These are phyloP conservation scores for Orestias chungarensis DNA, from an alignment of 2,797 vertebrate species.

Conservation along the genomic window DNA sequence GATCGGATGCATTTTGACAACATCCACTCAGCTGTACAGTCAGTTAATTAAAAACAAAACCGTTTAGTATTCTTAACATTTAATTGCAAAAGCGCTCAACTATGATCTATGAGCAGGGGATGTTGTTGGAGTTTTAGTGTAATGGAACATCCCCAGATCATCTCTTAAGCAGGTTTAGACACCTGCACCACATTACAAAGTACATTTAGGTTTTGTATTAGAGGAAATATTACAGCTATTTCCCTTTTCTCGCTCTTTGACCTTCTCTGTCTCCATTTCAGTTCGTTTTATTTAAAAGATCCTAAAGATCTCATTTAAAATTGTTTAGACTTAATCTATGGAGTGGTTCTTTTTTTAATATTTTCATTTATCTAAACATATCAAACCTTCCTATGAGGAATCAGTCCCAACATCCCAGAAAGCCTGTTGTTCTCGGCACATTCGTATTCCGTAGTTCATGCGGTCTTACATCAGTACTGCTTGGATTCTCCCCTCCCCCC, in stretches of 20 bases:
- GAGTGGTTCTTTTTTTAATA: neutral
- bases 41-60: neutral
- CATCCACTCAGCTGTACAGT: neutral
- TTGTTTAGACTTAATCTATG: too few relatives aligned
- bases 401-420: constrained; percentile 35
- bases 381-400: constrained; percentile 23
- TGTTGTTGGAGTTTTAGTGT: neutral
- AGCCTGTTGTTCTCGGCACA: constrained; percentile 41
- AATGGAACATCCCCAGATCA: neutral
- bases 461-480: constrained; percentile 61
- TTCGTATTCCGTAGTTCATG: constrained; percentile 44
- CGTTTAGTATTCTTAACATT: neutral
- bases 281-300: neutral
- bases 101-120: neutral
- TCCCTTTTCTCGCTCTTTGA: too few relatives aligned
- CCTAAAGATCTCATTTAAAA: too few relatives aligned
- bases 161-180: neutral
- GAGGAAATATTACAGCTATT: neutral
- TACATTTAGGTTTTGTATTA: neutral
- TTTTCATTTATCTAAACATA: constrained; percentile 25
- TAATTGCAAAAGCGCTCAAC: neutral
- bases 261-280: neutral
- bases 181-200: neutral
- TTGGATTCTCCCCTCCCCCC: constrained; percentile 61
- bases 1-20: neutral